Base-by-base conservation (phyloP, 1,140 invertebrate species). In the Drosophila neocordata region DNA sequence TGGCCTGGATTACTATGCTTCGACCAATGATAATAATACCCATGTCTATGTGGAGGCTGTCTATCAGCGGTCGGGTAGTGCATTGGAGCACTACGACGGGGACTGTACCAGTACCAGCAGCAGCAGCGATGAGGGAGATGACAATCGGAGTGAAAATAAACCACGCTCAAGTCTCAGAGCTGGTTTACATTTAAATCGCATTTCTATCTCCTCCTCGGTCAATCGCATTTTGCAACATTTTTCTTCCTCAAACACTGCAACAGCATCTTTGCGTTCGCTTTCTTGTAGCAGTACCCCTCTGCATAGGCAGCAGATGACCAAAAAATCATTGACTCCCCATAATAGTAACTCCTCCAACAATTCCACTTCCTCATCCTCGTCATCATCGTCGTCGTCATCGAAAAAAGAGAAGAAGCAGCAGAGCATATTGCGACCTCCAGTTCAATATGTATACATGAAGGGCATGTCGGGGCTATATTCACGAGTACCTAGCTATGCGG, bases 141-240 rank as follows among this genome's bases (percentile, higher is more conserved):
- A 52, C 1, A 44, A 76, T 65, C 64, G 69, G 48, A 69, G 69
- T 24, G 70, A 67, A 15, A 79, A 64, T 13, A 52, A 65, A 18
- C 31, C 20, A 20, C 27, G 20, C 4, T 56, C 34, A 69, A 71
- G 20, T 66, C 59, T 6, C 41, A 67, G 31, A 15, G 27, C 66
- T 15, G 79, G 89, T n/a, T 57, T 91, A 9, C 89, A 91, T 51
- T 38, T 91, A 11, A 90, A 83, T 62, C 89, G 90, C 56, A 82
- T 91, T 34, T 91, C 90, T 20, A 91, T 91, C 34, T 85, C 93
- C 1, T 95, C 93, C 0, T 95, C 94, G 2, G 92, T 96, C 1
- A 93, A 93, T 34, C 93, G 93, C 48, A 94, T 95, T 12, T 94
- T 96, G 69, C 94, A 95, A 74, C 94, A 93, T 63, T 91, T 96